A percentile compares a stretch with the other conserved stretches of the same genome.
Evolutionary conservation across 2,113 vertebrate species (phyloP).

Genomic region (Gallinago undulata): DNA sequence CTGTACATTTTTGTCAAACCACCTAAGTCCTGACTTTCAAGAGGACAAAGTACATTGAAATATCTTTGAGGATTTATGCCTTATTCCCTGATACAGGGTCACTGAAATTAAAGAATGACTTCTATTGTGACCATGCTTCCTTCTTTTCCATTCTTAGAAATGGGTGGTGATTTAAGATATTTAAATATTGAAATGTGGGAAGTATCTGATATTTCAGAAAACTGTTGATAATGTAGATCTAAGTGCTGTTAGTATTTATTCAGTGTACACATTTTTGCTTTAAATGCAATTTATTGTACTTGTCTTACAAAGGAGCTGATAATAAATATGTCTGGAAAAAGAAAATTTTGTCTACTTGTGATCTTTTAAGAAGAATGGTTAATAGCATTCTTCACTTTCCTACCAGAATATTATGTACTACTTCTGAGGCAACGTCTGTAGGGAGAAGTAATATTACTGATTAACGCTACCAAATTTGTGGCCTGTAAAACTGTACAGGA

Average conservation of each 20-base stretch:
- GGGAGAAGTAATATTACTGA: not conserved
- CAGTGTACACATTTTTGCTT: not conserved
- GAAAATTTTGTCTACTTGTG: not conserved
- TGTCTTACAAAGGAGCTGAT: not conserved
- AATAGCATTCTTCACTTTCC: not conserved
- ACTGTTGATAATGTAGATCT: not conserved
- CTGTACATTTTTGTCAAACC: not conserved
- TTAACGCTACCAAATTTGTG: not conserved
- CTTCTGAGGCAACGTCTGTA: not conserved
- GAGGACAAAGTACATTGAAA: not conserved
- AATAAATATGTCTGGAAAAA: conserved; percentile 5
- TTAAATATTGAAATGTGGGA: not conserved
- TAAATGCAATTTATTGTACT: not conserved
- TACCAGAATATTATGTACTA: not conserved
- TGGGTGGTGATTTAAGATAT: not conserved
- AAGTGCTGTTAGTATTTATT: not conserved
- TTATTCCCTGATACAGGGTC: not conserved
- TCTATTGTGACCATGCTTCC: not conserved
- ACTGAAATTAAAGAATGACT: not conserved
- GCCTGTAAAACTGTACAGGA: not conserved
- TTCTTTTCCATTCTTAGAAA: not conserved
- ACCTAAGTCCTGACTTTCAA: not conserved
- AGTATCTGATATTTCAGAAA: conserved; percentile 46
- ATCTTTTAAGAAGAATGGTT: not conserved
- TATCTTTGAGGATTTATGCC: not conserved